Evolutionary conservation across 2,888 invertebrate species (phyloP), one percentile per base, ranked within the genome.

Genomic region (Tenthredo distinguenda): DNA sequence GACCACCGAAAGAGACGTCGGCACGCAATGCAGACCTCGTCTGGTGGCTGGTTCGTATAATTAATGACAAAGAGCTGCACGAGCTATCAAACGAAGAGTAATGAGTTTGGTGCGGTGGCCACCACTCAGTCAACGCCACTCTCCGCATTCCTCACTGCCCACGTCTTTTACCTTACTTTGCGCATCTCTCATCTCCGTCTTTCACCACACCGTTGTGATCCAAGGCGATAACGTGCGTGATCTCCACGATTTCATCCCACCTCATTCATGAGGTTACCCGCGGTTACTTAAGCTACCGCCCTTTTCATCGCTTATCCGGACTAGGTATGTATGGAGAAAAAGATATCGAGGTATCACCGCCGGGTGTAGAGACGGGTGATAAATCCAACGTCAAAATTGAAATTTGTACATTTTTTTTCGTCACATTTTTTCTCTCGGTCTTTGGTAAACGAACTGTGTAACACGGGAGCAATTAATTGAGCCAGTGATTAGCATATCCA

Each of bases 51-150:
- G 83, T 83, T 68, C 34, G 83, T 83, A 83, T 83, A 83, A 83
- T 83, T 83, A 83, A 83, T 83, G 83, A 83, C 83, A 83, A 83
- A 83, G 83, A 83, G 83, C 83, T 71, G 83, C 83, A 62, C 47
- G 68, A 83, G 71, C 68, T 68, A 83, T 83, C 83, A 83, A 83
- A 83, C 83, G 83, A 83, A 83, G 83, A 83, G 83, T 83, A 83
- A 83, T 83, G 83, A 83, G 83, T 83, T 71, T 71, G 31, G 71
- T 65, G 68, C 31, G 68, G 65, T 68, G 31, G 71, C 47, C 83
- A 47, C 68, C 71, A 83, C 83, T 83, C 83, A 83, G 83, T 83
- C 83, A 83, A 65, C 83, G 83, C 83, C 83, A 83, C 83, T 71
- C 83, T 83, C 68, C 65, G 83, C 47, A 83, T 83, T 71, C 68